phyloP scores from a whole-genome alignment of 2,797 vertebrate species.

The Champsocephalus esox region DNA sequence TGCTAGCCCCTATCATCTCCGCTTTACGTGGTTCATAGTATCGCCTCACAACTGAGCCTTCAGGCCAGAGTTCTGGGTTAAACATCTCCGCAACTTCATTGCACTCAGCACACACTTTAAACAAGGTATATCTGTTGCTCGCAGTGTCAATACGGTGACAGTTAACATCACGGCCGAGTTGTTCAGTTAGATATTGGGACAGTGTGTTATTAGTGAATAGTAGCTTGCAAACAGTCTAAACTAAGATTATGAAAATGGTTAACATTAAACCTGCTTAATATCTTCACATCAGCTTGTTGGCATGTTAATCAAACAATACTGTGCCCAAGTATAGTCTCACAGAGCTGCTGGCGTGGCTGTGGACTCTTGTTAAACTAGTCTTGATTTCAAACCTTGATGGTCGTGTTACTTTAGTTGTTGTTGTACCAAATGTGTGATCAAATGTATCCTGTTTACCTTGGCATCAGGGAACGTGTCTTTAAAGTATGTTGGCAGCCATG shows the following conservation, averaged over 20 bases:
- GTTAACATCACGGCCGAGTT: too few relatives aligned
- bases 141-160: too few relatives aligned
- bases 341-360: background rate
- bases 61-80: too few relatives aligned
- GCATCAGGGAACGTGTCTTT: conserved; percentile 93
- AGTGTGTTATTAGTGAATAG: background rate
- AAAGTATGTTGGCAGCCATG: conserved; percentile 98
- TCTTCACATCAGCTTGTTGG: background rate
- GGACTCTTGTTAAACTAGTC: background rate
- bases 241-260: background rate
- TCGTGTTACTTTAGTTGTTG: background rate
- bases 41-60: too few relatives aligned
- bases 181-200: too few relatives aligned
- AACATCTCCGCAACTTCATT: too few relatives aligned
- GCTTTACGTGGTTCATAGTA: too few relatives aligned
- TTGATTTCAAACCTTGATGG: background rate
- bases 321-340: background rate
- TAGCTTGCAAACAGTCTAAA: background rate
- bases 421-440: background rate
- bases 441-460: conserved; percentile 84
- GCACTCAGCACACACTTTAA: too few relatives aligned
- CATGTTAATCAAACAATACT: conserved; percentile 2
- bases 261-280: background rate
- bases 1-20: too few relatives aligned
- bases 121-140: too few relatives aligned